Base-by-base conservation (phyloP, 2,888 invertebrate species). In the Noctuana brunneofusca region DNA sequence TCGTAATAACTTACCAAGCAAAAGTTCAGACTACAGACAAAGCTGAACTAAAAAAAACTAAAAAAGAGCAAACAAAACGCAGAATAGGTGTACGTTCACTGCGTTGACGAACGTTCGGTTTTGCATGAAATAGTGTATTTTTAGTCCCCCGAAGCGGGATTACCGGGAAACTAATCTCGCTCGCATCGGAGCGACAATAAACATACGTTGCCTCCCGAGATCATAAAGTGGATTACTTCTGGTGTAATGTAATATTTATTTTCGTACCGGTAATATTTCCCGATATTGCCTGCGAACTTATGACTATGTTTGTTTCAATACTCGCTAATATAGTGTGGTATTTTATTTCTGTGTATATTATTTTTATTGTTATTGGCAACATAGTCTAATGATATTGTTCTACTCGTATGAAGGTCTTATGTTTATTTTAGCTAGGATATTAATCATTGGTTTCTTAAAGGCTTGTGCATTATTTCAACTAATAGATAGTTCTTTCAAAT, bases 181-280 rank as follows among this genome's bases (percentile, higher is more conserved):
- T 16, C n/a, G 22, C 46, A 48, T 53, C 43, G 53, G 16, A 54
- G 43, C 30, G 41, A 60, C 59, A 60, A 60, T 60, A 60, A 60
- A 53, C 52, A 52, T 53, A 46, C 35, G 46, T 53, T 35, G 53
- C 46, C 59, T 53, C 43, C 46, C 32, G 59, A 35, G 59, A 46
- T 22, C 53, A 32, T 60, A 60, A 60, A 60, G 46, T 53, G 53
- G 53, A 60, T 60, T 53, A 60, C 53, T 54, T 50, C 18, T 54
- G 52, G 22, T 46, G 41, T 60, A 53, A 60, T 60, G 53, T 53
- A 53, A 53, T 60, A 60, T 60, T 60, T 60, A 54, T 60, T 60
- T 60, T 46, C 59, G 53, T 60, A 35, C 24, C 32, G 35, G 53
- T 60, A 60, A 60, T 54, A 60, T 60, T 46, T 60, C 22, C 30